phyloP scores from a whole-genome alignment of 2,113 vertebrate genomes.

The Prunella fulvescens region DNA sequence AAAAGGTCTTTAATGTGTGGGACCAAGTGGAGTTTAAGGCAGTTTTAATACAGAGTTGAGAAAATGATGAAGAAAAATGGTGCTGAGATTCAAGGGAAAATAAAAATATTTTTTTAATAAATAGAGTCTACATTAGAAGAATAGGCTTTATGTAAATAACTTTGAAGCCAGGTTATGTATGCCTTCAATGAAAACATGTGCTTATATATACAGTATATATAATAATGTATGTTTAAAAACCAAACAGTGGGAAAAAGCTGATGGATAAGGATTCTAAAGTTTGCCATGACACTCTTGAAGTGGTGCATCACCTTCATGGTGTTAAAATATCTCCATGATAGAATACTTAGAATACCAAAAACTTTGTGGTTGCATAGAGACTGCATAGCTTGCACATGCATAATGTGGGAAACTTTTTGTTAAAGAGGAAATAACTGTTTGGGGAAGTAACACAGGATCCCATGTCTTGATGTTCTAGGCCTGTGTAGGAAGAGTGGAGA shows the following conservation, averaged over 20 bases:
- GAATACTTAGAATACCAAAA: neutral
- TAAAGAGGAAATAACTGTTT: neutral
- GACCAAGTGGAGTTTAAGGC: neutral
- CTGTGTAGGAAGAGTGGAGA: neutral
- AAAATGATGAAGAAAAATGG: neutral
- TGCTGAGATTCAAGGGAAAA: neutral
- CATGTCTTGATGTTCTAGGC: neutral
- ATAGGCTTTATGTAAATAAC: neutral
- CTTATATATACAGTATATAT: neutral
- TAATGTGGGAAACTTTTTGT: neutral
- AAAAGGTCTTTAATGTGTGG: neutral
- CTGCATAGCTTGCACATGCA: rapidly evolving
- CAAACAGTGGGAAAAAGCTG: neutral
- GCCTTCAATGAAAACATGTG: neutral
- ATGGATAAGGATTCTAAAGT: neutral
- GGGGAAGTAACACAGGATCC: neutral
- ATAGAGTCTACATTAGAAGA: neutral
- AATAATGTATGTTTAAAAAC: neutral
- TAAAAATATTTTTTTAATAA: neutral
- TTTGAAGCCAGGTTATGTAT: neutral
- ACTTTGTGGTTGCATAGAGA: neutral
- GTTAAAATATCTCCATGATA: neutral
- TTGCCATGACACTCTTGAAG: neutral
- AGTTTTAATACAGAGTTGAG: neutral
- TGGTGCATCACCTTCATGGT: neutral